Conservation (phyloP, 2,888 invertebrate genomes). For the Strigamia transsilvanica region DNA sequence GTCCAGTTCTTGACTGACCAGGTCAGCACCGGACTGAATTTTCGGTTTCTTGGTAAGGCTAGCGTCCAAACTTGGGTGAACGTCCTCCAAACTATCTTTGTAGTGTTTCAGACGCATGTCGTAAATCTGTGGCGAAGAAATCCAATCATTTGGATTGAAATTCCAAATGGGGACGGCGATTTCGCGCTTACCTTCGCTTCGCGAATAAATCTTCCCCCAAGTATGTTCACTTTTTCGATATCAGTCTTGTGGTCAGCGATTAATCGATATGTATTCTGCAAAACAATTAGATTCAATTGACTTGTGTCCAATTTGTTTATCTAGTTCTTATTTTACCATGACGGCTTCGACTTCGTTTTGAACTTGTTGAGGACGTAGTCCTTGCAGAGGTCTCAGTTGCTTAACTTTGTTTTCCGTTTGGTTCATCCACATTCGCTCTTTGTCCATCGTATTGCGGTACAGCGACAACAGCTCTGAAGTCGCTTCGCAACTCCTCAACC, state of each 20-base stretch:
- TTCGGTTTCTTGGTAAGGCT: constrained; percentile 62
- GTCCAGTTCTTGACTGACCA: constrained; percentile 80
- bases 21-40: constrained; percentile 72
- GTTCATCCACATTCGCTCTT: constrained; percentile 89
- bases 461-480: constrained; percentile 90
- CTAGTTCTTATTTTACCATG: constrained; percentile 70
- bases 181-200: constrained; percentile 89
- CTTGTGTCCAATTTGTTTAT: constrained; percentile 60
- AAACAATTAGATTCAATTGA: constrained; percentile 50
- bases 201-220: constrained; percentile 93
- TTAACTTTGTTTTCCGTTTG: constrained; percentile 84
- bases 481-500: constrained; percentile 88
- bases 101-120: constrained; percentile 85
- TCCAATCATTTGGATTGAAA: too few species aligned
- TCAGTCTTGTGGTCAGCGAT: constrained; percentile 92
- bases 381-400: constrained; percentile 62
- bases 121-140: constrained; percentile 75
- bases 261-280: constrained; percentile 88
- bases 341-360: constrained; percentile 81
- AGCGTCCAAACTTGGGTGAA: constrained; percentile 81
- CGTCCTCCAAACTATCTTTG: constrained; percentile 80
- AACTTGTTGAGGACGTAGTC: constrained; percentile 53
- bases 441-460: constrained; percentile 85
- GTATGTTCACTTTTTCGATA: constrained; percentile 94
- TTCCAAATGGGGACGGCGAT: background rate